Percentiles rank a stretch among this genome's conserved stretches.
Evolutionary conservation across 2,113 vertebrate species (phyloP).

Genomic region (Chinchilla lanigera): DNA sequence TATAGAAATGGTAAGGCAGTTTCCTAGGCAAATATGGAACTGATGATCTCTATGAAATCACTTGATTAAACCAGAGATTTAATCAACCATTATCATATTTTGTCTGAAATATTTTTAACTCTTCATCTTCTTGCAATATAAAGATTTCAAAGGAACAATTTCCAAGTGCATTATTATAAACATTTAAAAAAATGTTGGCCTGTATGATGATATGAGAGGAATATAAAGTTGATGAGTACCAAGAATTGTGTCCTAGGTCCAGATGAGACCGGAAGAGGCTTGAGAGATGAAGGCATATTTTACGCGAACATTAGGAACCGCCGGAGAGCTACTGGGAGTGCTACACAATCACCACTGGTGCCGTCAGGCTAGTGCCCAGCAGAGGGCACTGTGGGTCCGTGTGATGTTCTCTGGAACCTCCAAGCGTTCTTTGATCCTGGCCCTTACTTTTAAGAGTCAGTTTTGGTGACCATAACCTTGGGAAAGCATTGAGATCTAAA

Average conservation of each 20-base stretch:
- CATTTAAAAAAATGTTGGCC: background rate
- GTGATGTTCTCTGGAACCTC: background rate
- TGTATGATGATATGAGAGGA: background rate
- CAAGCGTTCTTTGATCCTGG: background rate
- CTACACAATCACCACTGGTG: background rate
- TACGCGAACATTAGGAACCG: background rate
- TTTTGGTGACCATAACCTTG: slow-evolving; percentile 40
- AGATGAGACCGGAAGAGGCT: background rate
- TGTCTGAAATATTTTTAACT: background rate
- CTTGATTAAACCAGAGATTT: background rate
- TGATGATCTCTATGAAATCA: background rate
- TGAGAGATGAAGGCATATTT: background rate
- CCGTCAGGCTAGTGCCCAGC: background rate
- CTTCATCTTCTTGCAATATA: background rate
- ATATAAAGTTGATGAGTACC: background rate
- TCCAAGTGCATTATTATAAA: slow-evolving; percentile 26
- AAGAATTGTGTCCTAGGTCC: background rate
- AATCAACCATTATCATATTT: background rate
- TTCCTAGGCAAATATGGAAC: background rate
- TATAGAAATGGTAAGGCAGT: background rate
- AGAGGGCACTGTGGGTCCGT: slow-evolving; percentile 66
- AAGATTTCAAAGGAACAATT: background rate
- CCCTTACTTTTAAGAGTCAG: slow-evolving; percentile 43
- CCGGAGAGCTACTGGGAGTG: accelerated
- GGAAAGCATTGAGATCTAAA: slow-evolving; percentile 45